Conservation (phyloP, 2,888 invertebrate species). For the Zootermopsis nevadensis region DNA sequence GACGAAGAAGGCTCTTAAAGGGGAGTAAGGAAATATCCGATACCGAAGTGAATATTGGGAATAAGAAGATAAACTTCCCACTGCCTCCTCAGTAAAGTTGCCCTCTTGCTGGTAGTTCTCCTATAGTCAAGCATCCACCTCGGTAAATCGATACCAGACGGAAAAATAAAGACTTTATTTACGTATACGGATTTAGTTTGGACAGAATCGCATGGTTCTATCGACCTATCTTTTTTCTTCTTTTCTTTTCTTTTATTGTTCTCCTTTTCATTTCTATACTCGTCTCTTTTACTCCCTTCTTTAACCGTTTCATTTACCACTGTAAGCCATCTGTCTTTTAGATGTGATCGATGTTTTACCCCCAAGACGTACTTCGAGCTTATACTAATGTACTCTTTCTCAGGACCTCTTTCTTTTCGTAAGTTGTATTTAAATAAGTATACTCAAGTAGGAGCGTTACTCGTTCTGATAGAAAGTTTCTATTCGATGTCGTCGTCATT, state of each 20-base stretch:
- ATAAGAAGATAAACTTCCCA: conserved; percentile 13
- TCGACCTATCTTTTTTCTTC: not conserved
- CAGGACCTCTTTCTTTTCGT: not conserved
- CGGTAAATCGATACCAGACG: conserved; percentile 47
- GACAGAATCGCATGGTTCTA: conserved; percentile 40
- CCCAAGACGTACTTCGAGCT: conserved; percentile 16
- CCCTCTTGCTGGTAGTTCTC: not conserved
- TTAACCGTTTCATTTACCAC: conserved; percentile 38
- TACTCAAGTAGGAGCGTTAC: not conserved
- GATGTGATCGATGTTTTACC: conserved; percentile 28
- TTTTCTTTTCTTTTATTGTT: not conserved
- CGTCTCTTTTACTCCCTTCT: not conserved
- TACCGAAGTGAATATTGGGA: conserved; percentile 34
- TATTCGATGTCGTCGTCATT: not conserved
- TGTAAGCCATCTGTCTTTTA: conserved; percentile 39
- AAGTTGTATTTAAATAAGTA: conserved; percentile 28
- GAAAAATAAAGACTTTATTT: conserved; percentile 50
- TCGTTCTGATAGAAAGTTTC: conserved; percentile 6
- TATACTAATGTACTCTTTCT: not conserved
- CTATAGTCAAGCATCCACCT: conserved; percentile 12
- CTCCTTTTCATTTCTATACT: not conserved
- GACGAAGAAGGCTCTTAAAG: conserved; percentile 18
- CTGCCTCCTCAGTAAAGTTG: not conserved
- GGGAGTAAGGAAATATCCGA: conserved; percentile 36
- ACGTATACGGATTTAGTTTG: conserved; percentile 39